Percentiles rank a stretch among this genome's conserved stretches.
Evolutionary conservation across 2,797 vertebrate species (phyloP).

Genomic region (Muscicapa striata): DNA sequence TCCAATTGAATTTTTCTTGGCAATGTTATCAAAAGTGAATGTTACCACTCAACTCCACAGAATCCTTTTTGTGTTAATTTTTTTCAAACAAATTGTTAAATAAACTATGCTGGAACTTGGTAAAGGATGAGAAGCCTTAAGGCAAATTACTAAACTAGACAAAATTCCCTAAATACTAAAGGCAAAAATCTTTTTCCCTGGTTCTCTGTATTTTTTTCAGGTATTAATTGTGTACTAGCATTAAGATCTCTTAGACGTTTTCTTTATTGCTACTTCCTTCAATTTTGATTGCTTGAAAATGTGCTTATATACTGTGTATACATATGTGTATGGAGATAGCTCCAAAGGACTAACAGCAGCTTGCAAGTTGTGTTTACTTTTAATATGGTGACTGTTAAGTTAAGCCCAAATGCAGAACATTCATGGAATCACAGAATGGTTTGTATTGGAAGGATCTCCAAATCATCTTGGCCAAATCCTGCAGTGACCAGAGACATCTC

Average conservation of each 20-base stretch:
- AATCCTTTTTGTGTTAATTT: neutral
- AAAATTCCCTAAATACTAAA: neutral
- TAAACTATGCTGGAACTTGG: neutral
- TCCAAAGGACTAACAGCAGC: neutral
- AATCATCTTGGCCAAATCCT: neutral
- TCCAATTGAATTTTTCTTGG: slow-evolving; percentile 6
- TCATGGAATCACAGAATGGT: neutral
- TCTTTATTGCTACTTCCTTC: neutral
- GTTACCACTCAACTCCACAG: neutral
- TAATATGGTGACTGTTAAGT: neutral
- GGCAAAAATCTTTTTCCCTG: neutral
- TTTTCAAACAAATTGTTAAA: neutral
- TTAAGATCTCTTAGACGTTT: neutral
- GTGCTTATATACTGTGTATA: accelerated
- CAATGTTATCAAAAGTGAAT: neutral
- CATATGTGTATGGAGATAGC: neutral
- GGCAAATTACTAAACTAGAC: neutral
- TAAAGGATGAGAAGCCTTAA: neutral
- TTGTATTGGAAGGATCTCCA: neutral
- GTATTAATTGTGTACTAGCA: neutral
- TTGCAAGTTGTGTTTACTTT: neutral
- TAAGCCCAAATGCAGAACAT: neutral
- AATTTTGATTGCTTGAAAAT: neutral
- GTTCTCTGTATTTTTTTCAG: neutral
- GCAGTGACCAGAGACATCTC: neutral